phyloP scores from a whole-genome alignment of 2,888 invertebrate species.

The Hirtodrosophila cameraria region DNA sequence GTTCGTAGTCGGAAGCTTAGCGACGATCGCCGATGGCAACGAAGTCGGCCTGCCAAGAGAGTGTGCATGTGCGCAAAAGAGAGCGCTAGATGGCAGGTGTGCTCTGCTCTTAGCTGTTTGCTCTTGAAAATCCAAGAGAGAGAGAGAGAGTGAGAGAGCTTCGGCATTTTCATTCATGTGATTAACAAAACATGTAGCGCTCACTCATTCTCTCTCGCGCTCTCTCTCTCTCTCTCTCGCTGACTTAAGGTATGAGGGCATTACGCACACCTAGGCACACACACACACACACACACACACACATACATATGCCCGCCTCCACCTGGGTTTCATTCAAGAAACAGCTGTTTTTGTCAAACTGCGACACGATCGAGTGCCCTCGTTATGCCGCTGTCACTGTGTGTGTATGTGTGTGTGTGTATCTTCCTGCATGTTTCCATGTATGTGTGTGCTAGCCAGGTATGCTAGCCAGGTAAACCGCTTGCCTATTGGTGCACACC shows the following conservation, averaged over 20 bases:
- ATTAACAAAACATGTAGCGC: constrained; percentile 15
- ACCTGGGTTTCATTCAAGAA: constrained; percentile 73
- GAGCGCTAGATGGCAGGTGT: constrained; percentile 66
- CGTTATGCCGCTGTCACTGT: constrained; percentile 66
- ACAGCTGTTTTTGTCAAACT: constrained; percentile 73
- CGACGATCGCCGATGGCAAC: constrained; percentile 51
- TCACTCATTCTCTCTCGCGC: constrained; percentile 29
- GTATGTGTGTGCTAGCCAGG: constrained; percentile 11
- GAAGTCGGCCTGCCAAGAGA: constrained; percentile 25
- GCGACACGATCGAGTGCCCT: constrained; percentile 77
- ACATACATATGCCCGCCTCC: constrained; percentile 53
- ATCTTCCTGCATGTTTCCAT: constrained; percentile 11
- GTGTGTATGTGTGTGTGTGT: constrained; percentile 12
- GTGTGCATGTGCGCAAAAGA: constrained; percentile 53
- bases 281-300: constrained; percentile 4
- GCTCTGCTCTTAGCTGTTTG: constrained; percentile 57
- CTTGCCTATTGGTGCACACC: constrained; percentile 60
- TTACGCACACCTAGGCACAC: constrained; percentile 16
- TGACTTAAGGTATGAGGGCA: constrained; percentile 53
- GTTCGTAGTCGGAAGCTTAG: constrained; percentile 81
- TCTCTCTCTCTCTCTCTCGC: constrained; percentile 23
- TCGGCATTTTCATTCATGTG: constrained; percentile 66
- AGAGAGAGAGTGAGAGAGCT: constrained; percentile 36
- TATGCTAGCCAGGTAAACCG: constrained; percentile 61
- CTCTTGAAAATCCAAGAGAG: constrained; percentile 58